Conservation (phyloP, 2,797 vertebrate genomes). For the Gymnothorax javanicus region DNA sequence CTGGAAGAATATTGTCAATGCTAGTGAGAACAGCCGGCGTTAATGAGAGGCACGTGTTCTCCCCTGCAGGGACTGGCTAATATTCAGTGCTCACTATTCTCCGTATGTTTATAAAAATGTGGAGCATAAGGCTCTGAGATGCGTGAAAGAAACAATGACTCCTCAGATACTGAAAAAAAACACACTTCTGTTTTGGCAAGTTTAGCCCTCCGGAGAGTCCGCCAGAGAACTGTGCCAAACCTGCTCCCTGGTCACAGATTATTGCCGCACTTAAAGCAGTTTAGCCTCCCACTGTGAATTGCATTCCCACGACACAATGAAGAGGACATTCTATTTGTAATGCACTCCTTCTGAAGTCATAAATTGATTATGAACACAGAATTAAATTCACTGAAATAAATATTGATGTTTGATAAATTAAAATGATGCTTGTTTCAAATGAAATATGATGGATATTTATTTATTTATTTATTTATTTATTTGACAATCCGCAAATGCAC, state of each 20-base stretch:
- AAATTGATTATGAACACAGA: neutral
- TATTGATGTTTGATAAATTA: neutral
- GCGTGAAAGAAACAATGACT: neutral
- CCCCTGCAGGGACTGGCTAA: neutral
- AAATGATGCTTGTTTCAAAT: neutral
- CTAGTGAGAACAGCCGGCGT: conserved; percentile 57
- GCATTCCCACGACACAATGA: neutral
- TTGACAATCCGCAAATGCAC: too few species aligned
- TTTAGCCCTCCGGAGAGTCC: neutral
- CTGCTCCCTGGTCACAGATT: neutral
- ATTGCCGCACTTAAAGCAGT: neutral
- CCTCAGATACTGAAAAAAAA: neutral
- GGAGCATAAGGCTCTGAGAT: neutral
- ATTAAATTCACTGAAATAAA: neutral
- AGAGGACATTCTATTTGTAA: neutral
- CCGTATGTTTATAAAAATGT: conserved; percentile 6
- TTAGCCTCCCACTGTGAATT: neutral
- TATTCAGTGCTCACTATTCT: conserved; percentile 1
- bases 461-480: too few species aligned
- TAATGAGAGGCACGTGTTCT: conserved; percentile 54
- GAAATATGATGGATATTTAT: neutral
- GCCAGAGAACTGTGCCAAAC: neutral
- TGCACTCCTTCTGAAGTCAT: neutral
- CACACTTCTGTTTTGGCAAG: neutral
- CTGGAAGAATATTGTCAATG: conserved; percentile 65